phyloP scores from a whole-genome alignment of 2,113 vertebrate species.

The Athene noctua region DNA sequence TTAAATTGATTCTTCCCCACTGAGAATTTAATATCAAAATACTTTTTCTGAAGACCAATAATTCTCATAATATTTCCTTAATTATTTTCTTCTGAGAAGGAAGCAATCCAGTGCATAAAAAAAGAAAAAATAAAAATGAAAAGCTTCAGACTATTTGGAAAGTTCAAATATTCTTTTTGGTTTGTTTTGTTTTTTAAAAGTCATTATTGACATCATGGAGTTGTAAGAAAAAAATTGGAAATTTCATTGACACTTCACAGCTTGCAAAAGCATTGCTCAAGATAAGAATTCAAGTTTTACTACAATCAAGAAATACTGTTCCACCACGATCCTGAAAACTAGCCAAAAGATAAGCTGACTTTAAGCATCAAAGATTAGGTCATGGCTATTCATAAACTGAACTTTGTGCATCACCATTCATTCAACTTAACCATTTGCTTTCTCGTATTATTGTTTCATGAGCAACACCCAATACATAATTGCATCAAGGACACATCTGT shows the following conservation, averaged over 20 bases:
- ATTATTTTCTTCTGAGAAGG: neutral
- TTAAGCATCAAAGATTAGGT: neutral
- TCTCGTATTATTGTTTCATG: neutral
- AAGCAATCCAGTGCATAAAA: neutral
- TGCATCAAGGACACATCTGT: neutral
- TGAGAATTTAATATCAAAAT: neutral
- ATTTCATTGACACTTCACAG: neutral
- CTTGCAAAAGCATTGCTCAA: neutral
- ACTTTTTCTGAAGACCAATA: neutral
- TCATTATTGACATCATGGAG: neutral
- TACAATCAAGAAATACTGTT: neutral
- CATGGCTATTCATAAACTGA: neutral
- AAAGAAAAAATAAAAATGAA: neutral
- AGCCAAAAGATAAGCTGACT: neutral
- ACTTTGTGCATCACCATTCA: neutral
- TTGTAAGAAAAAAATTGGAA: neutral
- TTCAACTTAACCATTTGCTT: neutral
- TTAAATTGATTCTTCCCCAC: neutral
- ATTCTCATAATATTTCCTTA: neutral
- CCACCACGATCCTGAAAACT: neutral
- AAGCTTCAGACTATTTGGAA: neutral
- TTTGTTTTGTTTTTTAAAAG: neutral
- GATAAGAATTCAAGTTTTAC: neutral
- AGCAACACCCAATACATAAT: neutral
- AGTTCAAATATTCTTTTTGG: neutral